Evolutionary conservation across 2,888 invertebrate genomes (phyloP).

Genomic region (Ornithoptera priamus): DNA sequence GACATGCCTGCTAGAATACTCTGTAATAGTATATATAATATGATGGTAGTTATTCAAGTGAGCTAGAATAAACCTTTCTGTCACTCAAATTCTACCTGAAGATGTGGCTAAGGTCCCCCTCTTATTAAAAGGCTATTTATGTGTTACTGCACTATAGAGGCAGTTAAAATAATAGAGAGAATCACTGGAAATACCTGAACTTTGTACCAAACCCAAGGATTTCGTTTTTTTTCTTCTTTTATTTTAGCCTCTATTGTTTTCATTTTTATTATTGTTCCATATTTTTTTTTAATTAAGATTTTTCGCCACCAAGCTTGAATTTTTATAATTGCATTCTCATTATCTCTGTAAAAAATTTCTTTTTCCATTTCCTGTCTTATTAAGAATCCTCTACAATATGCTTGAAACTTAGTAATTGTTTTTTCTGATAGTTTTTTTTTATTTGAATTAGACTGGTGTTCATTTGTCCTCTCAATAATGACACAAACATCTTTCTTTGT

Average conservation of each 20-base stretch:
- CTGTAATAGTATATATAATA: too few species aligned
- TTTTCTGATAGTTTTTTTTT: slow-evolving; percentile 64
- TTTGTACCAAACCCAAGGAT: slow-evolving; percentile 75
- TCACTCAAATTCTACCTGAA: too few species aligned
- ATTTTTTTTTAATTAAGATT: slow-evolving; percentile 65
- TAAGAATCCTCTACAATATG: slow-evolving; percentile 80
- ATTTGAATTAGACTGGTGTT: slow-evolving; percentile 64
- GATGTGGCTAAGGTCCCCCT: too few species aligned
- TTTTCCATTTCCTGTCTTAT: slow-evolving; percentile 71
- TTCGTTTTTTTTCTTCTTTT: slow-evolving; percentile 58
- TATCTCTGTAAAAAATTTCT: slow-evolving; percentile 62
- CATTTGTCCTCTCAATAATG: slow-evolving; percentile 69
- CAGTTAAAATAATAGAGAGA: background rate
- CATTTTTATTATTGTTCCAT: slow-evolving; percentile 66
- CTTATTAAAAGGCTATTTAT: too few species aligned
- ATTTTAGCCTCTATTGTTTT: slow-evolving; percentile 63
- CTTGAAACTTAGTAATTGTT: slow-evolving; percentile 79
- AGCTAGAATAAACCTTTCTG: too few species aligned
- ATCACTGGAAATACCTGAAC: slow-evolving; percentile 58
- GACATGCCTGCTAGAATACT: too few species aligned
- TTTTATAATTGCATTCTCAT: slow-evolving; percentile 63
- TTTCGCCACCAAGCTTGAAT: slow-evolving; percentile 84
- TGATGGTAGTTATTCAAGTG: too few species aligned
- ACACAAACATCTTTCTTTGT: slow-evolving; percentile 65
- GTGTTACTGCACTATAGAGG: too few species aligned